A percentile compares a stretch with the other conserved stretches of the same genome.
Conservation (phyloP, 2,888 invertebrate genomes). For the Amblyteles armatorius region DNA sequence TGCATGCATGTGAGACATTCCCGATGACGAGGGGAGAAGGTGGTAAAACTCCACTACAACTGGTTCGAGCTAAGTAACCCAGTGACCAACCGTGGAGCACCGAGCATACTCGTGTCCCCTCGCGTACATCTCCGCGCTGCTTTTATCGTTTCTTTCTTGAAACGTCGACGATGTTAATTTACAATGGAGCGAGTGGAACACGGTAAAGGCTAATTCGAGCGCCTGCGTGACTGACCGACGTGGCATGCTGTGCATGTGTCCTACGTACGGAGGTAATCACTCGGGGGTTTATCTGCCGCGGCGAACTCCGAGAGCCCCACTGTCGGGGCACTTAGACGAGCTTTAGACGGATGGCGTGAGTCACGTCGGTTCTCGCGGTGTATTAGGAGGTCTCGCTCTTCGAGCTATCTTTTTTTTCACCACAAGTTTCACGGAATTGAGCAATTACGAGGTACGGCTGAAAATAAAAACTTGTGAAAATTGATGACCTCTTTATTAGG, state of each 20-base stretch:
- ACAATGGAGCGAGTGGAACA: slow-evolving; percentile 33
- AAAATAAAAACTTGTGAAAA: neutral
- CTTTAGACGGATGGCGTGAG: slow-evolving; percentile 23
- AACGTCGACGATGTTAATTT: slow-evolving; percentile 47
- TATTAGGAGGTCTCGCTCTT: neutral
- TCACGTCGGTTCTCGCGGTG: neutral
- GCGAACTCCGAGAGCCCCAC: slow-evolving; percentile 29
- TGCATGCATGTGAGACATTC: neutral
- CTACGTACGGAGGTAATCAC: slow-evolving; percentile 38
- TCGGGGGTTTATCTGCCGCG: slow-evolving; percentile 12
- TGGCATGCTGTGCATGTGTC: slow-evolving; percentile 24
- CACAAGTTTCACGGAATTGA: slow-evolving; percentile 8
- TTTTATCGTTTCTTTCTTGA: slow-evolving; percentile 41
- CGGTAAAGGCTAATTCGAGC: slow-evolving; percentile 44
- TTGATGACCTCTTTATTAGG: neutral
- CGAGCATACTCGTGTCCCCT: slow-evolving; percentile 12
- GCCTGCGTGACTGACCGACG: slow-evolving; percentile 42
- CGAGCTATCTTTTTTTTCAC: slow-evolving; percentile 1
- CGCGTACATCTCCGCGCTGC: slow-evolving; percentile 9
- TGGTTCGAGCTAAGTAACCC: slow-evolving; percentile 36
- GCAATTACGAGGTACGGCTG: neutral
- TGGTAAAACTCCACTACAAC: neutral
- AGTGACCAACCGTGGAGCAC: slow-evolving; percentile 46
- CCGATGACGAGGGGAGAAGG: neutral
- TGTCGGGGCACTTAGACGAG: slow-evolving; percentile 34